Evolutionary conservation across 2,797 vertebrate species (phyloP).

Genomic region (Thripadectes ignobilis): DNA sequence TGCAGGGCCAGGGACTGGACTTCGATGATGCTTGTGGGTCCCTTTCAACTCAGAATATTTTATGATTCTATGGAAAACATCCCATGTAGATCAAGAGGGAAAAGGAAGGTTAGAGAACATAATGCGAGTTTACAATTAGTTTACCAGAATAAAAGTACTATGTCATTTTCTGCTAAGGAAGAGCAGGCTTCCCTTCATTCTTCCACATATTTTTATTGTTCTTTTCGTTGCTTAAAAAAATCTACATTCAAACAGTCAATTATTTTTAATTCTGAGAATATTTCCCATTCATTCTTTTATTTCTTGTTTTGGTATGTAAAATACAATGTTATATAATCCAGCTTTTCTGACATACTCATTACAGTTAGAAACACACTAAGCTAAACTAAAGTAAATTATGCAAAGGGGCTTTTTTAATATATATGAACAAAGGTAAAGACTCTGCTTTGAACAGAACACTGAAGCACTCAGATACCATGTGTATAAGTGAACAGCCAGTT

Average conservation of each 20-base stretch:
- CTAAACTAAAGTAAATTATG: conserved; percentile 7
- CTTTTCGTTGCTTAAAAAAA: not conserved
- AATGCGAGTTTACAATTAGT: not conserved
- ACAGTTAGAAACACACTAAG: not conserved
- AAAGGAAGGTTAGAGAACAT: not conserved
- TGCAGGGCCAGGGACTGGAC: not conserved
- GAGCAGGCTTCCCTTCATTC: not conserved
- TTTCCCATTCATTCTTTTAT: not conserved
- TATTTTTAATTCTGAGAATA: conserved; percentile 10
- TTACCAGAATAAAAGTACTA: not conserved
- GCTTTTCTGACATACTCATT: not conserved
- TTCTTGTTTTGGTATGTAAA: conserved; percentile 7
- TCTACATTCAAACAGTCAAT: not conserved
- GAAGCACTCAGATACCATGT: conserved; percentile 9
- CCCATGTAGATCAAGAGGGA: not conserved
- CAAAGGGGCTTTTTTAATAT: not conserved
- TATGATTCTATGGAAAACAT: not conserved
- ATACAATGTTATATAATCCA: not conserved
- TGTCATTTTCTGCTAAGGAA: not conserved
- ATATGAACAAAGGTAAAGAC: not conserved
- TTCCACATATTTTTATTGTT: not conserved
- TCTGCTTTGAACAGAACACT: conserved; percentile 6
- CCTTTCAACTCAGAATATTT: not conserved
- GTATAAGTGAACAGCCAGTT: conserved; percentile 58
- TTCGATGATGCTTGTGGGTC: not conserved